phyloP scores from a whole-genome alignment of 2,888 invertebrate species.

The Petrolisthes cinctipes region DNA sequence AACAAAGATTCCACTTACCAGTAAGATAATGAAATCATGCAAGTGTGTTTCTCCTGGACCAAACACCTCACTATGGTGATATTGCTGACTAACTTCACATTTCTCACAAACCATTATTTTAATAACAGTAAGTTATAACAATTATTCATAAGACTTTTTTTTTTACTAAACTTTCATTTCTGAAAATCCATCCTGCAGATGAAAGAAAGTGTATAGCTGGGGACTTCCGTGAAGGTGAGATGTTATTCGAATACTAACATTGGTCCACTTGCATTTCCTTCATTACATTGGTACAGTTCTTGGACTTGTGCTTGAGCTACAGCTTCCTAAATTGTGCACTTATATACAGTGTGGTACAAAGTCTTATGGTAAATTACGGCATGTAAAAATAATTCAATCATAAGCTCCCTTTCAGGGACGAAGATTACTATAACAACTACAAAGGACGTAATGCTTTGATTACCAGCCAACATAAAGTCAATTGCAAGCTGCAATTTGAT shows the following conservation, averaged over 20 bases:
- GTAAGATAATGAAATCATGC: slow-evolving; percentile 40
- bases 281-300: slow-evolving; percentile 38
- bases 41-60: slow-evolving; percentile 24
- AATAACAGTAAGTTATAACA: background rate
- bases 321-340: slow-evolving; percentile 51
- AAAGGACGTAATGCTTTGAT: slow-evolving; percentile 56
- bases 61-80: slow-evolving; percentile 33
- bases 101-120: background rate
- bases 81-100: slow-evolving; percentile 9
- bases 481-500: slow-evolving; percentile 53
- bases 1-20: slow-evolving; percentile 42
- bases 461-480: slow-evolving; percentile 47
- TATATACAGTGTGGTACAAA: slow-evolving; percentile 54
- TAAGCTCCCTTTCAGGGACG: slow-evolving; percentile 48
- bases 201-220: too few species aligned
- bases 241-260: background rate
- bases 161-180: too few species aligned
- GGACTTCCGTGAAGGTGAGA: too few species aligned
- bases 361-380: slow-evolving; percentile 50
- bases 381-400: slow-evolving; percentile 57
- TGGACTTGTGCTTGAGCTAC: slow-evolving; percentile 54
- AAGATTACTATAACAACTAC: slow-evolving; percentile 43
- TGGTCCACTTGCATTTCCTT: slow-evolving; percentile 42
- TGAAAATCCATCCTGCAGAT: too few species aligned
- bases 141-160: background rate